Percentiles rank a stretch among this genome's conserved stretches.
Conservation (phyloP, 2,797 vertebrate genomes). For the Sebastes vulpes region DNA sequence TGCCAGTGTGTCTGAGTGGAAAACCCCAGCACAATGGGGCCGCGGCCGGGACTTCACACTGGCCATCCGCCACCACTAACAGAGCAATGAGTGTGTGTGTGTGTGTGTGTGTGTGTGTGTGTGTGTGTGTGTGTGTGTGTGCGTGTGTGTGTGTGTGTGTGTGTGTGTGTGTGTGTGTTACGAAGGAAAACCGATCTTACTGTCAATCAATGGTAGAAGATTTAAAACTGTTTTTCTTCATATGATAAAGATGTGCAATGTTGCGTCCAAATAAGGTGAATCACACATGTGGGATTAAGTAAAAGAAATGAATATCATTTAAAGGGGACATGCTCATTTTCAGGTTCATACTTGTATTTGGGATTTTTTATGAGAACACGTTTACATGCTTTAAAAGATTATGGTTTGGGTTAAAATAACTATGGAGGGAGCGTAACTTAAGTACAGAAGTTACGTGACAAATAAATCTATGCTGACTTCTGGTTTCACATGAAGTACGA, state of each 20-base stretch:
- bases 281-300: background rate
- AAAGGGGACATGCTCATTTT: background rate
- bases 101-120: background rate
- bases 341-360: no score
- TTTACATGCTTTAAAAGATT: no score
- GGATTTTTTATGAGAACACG: no score
- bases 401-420: no score
- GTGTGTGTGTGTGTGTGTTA: background rate
- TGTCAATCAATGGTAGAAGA: constrained; percentile 12
- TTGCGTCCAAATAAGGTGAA: background rate
- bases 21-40: constrained; percentile 76
- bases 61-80: constrained; percentile 65
- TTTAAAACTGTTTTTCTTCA: background rate
- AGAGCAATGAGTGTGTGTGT: constrained; percentile 22
- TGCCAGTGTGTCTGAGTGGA: constrained; percentile 77
- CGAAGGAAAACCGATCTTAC: background rate
- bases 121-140: background rate
- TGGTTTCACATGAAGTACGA: no score
- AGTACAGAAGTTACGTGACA: no score
- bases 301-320: background rate
- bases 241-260: background rate
- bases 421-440: no score
- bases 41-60: constrained; percentile 54
- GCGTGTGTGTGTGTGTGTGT: no score
- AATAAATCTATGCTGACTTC: no score